These are phyloP conservation scores for Geothlypis trichas DNA, from an alignment of 2,113 vertebrate species.

Conservation along the genomic window DNA sequence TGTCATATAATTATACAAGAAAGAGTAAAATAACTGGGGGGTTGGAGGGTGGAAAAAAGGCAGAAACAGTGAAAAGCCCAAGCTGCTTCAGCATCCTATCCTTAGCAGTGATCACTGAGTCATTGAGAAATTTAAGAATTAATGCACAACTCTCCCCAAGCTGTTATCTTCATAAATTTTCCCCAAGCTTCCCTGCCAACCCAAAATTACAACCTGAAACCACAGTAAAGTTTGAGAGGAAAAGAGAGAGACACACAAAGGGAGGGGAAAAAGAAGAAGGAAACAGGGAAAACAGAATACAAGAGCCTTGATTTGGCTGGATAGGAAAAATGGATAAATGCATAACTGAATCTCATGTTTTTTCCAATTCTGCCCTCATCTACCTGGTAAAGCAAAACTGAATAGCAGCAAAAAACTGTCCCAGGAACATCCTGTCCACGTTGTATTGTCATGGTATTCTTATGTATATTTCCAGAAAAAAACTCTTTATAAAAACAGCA, in stretches of 20 bases:
- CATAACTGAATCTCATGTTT: not conserved
- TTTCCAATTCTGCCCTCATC: not conserved
- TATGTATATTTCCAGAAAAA: not conserved
- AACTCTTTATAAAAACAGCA: not conserved
- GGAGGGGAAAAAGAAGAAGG: rapidly evolving
- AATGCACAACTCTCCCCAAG: not conserved
- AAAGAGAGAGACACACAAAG: rapidly evolving
- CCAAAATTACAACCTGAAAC: not conserved
- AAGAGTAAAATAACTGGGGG: not conserved
- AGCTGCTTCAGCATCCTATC: not conserved
- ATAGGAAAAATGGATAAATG: not conserved
- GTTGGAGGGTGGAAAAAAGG: not conserved
- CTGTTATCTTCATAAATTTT: rapidly evolving
- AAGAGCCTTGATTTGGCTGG: not conserved
- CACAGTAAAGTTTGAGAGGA: not conserved
- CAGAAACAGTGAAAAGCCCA: not conserved
- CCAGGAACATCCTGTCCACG: not conserved
- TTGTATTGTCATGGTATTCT: not conserved
- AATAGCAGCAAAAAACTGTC: not conserved
- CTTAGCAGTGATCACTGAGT: not conserved
- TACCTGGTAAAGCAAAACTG: not conserved
- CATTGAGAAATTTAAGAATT: not conserved
- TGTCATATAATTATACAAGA: not conserved
- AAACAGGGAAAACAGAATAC: not conserved
- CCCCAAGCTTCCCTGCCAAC: not conserved